Evolutionary conservation across 2,113 vertebrate species (phyloP).

Genomic region (Lepidothrix coronata): DNA sequence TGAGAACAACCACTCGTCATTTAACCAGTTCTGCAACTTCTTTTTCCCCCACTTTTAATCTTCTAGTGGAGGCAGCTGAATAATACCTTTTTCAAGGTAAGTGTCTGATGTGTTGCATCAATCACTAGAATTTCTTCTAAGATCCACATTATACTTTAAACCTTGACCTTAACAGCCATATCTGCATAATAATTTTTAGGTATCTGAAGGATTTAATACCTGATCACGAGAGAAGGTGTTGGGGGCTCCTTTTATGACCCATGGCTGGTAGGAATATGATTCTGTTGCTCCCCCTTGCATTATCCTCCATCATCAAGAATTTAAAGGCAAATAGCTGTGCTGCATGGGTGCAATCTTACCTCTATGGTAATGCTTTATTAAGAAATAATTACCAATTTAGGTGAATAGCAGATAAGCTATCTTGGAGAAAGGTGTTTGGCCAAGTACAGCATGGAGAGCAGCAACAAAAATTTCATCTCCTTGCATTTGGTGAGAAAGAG

Average conservation of each 20-base stretch:
- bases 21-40: constrained; percentile 39
- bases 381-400: neutral
- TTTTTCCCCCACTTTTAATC: constrained; percentile 45
- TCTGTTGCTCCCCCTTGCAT: constrained; percentile 8
- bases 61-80: constrained; percentile 37
- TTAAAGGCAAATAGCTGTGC: neutral
- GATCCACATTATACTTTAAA: constrained; percentile 50
- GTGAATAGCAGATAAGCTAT: neutral
- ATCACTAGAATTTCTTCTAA: constrained; percentile 44
- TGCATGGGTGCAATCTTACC: neutral
- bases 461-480: neutral
- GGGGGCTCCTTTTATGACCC: constrained; percentile 41
- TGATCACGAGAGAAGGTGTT: neutral
- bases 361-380: neutral
- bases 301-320: neutral
- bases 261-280: neutral
- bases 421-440: neutral
- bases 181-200: constrained; percentile 48
- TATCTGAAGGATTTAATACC: constrained; percentile 49
- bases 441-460: neutral
- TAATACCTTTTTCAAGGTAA: constrained; percentile 49
- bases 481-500: neutral
- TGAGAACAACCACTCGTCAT: constrained; percentile 49
- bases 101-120: constrained; percentile 37
- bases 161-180: constrained; percentile 57